A percentile compares a stretch with the other conserved stretches of the same genome.
Conservation (phyloP, 1,140 invertebrate species). For the Bombus sibiricus region DNA sequence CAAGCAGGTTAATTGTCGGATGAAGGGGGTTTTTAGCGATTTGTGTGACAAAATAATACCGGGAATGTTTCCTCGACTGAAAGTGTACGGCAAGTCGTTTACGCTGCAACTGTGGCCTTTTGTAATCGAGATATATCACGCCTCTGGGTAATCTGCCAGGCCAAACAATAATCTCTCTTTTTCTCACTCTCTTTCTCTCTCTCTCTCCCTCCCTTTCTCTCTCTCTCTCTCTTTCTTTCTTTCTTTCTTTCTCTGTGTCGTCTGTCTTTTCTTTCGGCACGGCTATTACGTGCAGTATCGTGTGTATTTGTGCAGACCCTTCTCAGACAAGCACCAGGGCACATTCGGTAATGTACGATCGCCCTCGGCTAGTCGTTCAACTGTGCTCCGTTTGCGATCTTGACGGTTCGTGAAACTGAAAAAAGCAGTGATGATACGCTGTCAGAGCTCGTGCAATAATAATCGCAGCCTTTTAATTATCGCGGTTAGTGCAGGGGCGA, state of each 20-base stretch:
- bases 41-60: slow-evolving; percentile 35
- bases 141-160: background rate
- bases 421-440: slow-evolving; percentile 48
- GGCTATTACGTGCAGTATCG: slow-evolving; percentile 17
- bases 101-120: slow-evolving; percentile 9
- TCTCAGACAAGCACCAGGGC: slow-evolving; percentile 18
- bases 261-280: slow-evolving; percentile 26
- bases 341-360: slow-evolving; percentile 37
- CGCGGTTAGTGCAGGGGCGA: background rate
- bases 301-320: slow-evolving; percentile 22
- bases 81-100: slow-evolving; percentile 9
- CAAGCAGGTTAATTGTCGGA: background rate
- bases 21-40: background rate
- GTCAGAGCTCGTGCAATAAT: slow-evolving; percentile 30
- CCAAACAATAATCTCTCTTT: background rate
- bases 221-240: background rate
- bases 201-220: too few relatives aligned
- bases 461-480: background rate
- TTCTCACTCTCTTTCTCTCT: background rate
- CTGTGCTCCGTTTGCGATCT: slow-evolving; percentile 51
- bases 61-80: slow-evolving; percentile 19
- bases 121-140: slow-evolving; percentile 22
- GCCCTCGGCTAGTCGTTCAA: slow-evolving; percentile 48
- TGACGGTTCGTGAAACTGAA: slow-evolving; percentile 56
- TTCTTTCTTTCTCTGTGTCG: background rate